Conservation (phyloP, 2,888 invertebrate genomes). For the Hanleya hanleyi region DNA sequence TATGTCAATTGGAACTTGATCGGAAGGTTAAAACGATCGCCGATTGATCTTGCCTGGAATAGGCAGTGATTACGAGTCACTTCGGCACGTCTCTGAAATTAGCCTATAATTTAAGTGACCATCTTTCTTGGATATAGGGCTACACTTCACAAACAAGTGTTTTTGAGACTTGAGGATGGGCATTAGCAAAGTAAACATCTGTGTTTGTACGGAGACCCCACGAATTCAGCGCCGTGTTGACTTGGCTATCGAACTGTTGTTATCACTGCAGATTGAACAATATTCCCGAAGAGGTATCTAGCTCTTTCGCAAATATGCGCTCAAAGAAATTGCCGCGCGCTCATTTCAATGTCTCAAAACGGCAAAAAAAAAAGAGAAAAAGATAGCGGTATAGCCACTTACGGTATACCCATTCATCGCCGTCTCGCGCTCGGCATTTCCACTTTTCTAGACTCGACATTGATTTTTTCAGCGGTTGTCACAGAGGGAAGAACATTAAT, state of each 20-base stretch:
- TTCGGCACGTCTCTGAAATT: neutral
- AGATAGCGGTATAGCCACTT: neutral
- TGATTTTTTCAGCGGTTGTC: constrained; percentile 1
- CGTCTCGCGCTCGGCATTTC: neutral
- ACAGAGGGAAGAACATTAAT: neutral
- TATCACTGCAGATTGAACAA: neutral
- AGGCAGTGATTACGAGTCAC: neutral
- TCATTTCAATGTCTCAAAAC: neutral
- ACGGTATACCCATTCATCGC: too few relatives aligned
- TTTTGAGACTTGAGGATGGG: neutral
- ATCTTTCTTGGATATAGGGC: neutral
- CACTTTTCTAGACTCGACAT: neutral
- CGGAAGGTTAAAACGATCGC: neutral
- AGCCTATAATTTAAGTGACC: neutral
- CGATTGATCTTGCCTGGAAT: neutral
- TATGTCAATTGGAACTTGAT: too few relatives aligned
- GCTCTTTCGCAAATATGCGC: neutral
- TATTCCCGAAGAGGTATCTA: neutral
- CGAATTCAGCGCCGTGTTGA: neutral
- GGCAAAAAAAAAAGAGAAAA: too few relatives aligned
- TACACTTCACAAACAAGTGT: neutral
- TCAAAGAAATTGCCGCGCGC: neutral
- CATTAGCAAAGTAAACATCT: neutral
- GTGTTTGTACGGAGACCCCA: neutral
- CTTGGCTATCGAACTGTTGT: neutral